phyloP scores from a whole-genome alignment of 2,113 vertebrate genomes.

The Indicator maculatus region DNA sequence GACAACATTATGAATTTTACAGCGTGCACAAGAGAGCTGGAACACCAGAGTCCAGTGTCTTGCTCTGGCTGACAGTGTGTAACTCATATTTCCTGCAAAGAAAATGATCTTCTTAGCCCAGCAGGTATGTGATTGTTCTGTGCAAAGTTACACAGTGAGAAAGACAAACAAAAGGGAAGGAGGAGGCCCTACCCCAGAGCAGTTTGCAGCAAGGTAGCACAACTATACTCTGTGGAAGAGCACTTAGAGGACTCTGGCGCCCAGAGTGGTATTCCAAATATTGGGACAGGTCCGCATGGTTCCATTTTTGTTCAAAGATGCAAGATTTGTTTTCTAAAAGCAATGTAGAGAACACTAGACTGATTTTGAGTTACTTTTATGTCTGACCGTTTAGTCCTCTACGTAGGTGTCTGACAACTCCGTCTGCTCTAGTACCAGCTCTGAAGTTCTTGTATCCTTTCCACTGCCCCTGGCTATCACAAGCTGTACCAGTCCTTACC shows the following conservation, averaged over 20 bases:
- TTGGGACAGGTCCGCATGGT: not conserved
- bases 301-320: not conserved
- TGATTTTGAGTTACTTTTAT: not conserved
- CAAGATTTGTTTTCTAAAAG: not conserved
- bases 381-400: not conserved
- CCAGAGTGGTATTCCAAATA: fast-evolving
- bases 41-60: not conserved
- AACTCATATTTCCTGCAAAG: not conserved
- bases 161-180: not conserved
- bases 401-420: not conserved
- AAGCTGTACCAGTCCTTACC: not conserved
- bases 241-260: fast-evolving
- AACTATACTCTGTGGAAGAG: not conserved
- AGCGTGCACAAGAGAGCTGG: not conserved
- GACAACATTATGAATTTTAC: not conserved
- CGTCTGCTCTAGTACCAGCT: not conserved
- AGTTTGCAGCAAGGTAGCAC: not conserved
- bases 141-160: not conserved
- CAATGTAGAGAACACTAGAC: not conserved
- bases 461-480: not conserved
- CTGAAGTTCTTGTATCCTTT: not conserved
- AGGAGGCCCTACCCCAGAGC: not conserved
- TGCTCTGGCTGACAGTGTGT: fast-evolving
- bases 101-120: not conserved
- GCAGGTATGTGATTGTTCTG: not conserved